Base-by-base conservation (phyloP, 2,888 invertebrate species). In the Torymus texanus region DNA sequence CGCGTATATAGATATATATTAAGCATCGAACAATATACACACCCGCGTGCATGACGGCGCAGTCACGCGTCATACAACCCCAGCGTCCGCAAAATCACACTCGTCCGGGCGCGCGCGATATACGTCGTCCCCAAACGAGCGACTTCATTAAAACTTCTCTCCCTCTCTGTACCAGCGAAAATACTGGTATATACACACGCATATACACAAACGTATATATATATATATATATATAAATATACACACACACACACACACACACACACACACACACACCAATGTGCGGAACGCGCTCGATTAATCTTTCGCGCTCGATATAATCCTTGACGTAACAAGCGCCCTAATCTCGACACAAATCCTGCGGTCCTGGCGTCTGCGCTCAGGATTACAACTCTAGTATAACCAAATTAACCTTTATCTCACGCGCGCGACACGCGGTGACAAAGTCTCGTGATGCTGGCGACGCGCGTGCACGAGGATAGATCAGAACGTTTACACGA, bases 221-320 rank as follows among this genome's bases (percentile, higher is more conserved):
- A n/a, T n/a, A n/a, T 55, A 14, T 10, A 12, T 1, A n/a, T 16
- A 18, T 14, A 65, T 24, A 29, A 41, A 62, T 13, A 8, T 5
- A 41, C 2, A 21, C 18, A 59, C 4, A 3, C 29, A n/a, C 24
- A 18, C 18, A 65, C 51, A 29, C 55, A 62, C n/a, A n/a, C n/a
- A n/a, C n/a, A 41, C 11, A 1, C 51, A 21, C 18, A 13, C 18
- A n/a, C 21, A 50, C 21, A 59, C 50, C 18, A 13, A 16, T 21
- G 29, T n/a, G n/a, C n/a, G 53, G n/a, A 21, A 21, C 21, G 21
- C 29, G 10, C 67, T 85, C 85, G 87, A 88, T 88, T 88, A 88
- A 88, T 89, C 87, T 87, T 88, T 88, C 86, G 86, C 87, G 87
- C 87, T 88, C 88, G 87, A 88, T 89, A 90, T 90, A 90, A 90